Conservation (phyloP, 2,797 vertebrate genomes). For the Catharus ustulatus region DNA sequence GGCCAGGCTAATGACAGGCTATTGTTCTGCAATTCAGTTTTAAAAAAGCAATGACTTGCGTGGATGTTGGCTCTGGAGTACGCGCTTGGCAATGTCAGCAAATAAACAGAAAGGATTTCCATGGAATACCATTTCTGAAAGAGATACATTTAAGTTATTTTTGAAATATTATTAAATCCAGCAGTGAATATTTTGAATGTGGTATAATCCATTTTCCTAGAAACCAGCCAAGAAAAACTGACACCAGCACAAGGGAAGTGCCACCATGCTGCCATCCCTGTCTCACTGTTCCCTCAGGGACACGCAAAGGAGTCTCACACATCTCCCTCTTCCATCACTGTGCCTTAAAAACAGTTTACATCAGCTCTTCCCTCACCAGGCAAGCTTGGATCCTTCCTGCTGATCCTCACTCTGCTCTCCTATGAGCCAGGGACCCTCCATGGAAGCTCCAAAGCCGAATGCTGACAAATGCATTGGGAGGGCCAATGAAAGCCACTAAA, state of each 20-base stretch:
- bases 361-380: not conserved
- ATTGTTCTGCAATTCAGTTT: not conserved
- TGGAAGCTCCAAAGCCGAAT: not conserved
- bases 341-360: not conserved
- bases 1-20: not conserved
- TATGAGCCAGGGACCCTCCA: not conserved
- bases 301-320: accelerated
- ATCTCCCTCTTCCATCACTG: not conserved
- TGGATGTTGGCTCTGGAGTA: not conserved
- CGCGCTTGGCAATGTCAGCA: not conserved
- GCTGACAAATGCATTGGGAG: not conserved
- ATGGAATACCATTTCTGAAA: slow-evolving; percentile 3
- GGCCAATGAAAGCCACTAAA: not conserved
- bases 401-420: not conserved
- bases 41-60: not conserved
- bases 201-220: slow-evolving; percentile 63
- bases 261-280: not conserved
- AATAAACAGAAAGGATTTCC: slow-evolving; percentile 25
- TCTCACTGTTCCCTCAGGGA: not conserved
- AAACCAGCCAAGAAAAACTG: slow-evolving; percentile 46
- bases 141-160: slow-evolving; percentile 29
- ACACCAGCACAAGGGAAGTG: not conserved
- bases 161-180: slow-evolving; percentile 46
- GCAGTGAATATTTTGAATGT: slow-evolving; percentile 25
- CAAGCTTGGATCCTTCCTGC: not conserved